A percentile compares a stretch with the other conserved stretches of the same genome.
Conservation (phyloP, 2,888 invertebrate species). For the Tachina lurida region DNA sequence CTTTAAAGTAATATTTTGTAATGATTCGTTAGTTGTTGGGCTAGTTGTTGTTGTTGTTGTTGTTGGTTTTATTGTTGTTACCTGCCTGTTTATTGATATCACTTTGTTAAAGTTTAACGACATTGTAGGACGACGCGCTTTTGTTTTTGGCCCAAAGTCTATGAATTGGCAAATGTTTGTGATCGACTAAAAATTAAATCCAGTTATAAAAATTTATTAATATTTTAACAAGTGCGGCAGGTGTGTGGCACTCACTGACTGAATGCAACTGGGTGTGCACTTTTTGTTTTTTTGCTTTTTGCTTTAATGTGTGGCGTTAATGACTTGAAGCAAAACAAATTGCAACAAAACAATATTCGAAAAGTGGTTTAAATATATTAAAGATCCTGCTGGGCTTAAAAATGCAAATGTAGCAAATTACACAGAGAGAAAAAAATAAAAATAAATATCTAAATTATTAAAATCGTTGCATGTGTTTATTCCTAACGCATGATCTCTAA, state of each 20-base stretch:
- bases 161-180: slow-evolving; percentile 32
- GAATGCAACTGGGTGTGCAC: not conserved
- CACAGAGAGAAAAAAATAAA: slow-evolving; percentile 24
- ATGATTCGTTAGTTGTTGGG: slow-evolving; percentile 33
- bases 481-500: too few relatives aligned
- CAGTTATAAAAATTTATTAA: slow-evolving; percentile 73
- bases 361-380: slow-evolving; percentile 39
- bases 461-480: too few relatives aligned
- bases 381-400: slow-evolving; percentile 16
- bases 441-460: not conserved
- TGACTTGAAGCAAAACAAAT: slow-evolving; percentile 58
- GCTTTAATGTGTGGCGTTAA: slow-evolving; percentile 51
- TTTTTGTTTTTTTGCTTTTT: slow-evolving; percentile 1
- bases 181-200: slow-evolving; percentile 59
- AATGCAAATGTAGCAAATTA: not conserved
- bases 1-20: slow-evolving; percentile 64
- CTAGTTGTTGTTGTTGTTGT: not conserved
- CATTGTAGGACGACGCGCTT: slow-evolving; percentile 73
- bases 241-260: not conserved
- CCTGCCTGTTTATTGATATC: slow-evolving; percentile 53
- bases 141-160: slow-evolving; percentile 53
- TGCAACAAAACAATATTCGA: slow-evolving; percentile 32
- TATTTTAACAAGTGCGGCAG: slow-evolving; percentile 55
- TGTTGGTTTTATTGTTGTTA: slow-evolving; percentile 24
- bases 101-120: slow-evolving; percentile 78